Evolutionary conservation across 2,797 vertebrate genomes (phyloP), one percentile per base, ranked within the genome.

Genomic region (Enteromius treurensis): DNA sequence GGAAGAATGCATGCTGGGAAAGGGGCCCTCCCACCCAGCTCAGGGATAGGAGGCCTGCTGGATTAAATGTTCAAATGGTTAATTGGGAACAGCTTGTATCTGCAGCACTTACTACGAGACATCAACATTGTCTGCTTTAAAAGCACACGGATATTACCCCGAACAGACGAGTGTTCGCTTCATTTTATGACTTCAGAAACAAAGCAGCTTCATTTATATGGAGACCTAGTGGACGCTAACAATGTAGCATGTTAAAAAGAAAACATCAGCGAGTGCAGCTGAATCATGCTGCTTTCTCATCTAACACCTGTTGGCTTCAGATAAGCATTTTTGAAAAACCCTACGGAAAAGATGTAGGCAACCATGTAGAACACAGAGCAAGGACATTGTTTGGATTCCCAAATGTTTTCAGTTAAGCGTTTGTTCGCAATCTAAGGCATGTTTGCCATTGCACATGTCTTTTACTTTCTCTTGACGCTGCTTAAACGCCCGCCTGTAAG

Each of bases 51-150:
- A 49, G 68, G 80, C 68, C n/a, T 55, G 45, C 62, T 71, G 76
- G 75, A 89, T 85, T 83, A 82, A 80, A 85, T 3, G 34, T 82
- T 78, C 51, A 69, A 69, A 67, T 75, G 11, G 77, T 67, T 89
- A 86, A 88, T 83, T 87, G 84, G 80, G 42, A 80, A 79, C 73
- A 73, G 84, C 68, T 77, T 82, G 76, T 29, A 29, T 73, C 60
- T 64, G 68, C 74, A 67, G 55, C 74, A 40, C 26, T 77, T 81
- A 79, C 45, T 67, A 32, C 17, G 8, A 82, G 23, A 85, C 74
- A 70, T 80, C 77, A 68, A 58, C 60, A 47, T 40, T 58, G 42
- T 34, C 19, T 51, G 64, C 29, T 71, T 37, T 21, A 45, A 40
- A 70, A 82, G 23, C 8, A 21, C 26, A 21, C 1, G 2, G 76